These are phyloP conservation scores for Euwallacea fornicatus DNA, from an alignment of 1,140 invertebrate species.

Conservation along the genomic window DNA sequence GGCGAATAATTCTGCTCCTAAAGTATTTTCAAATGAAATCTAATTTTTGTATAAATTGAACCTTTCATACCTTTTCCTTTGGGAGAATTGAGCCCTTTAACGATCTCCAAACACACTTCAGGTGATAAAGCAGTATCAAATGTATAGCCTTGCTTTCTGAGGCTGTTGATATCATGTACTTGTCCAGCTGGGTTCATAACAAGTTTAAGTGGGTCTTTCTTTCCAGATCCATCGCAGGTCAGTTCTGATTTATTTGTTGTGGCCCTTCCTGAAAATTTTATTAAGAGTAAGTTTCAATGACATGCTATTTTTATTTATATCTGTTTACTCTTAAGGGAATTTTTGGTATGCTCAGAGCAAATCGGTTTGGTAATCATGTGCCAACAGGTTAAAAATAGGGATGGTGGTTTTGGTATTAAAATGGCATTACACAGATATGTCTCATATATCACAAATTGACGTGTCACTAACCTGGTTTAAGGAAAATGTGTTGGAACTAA, in stretches of 20 bases:
- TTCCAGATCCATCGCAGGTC: constrained; percentile 36
- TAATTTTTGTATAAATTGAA: background rate
- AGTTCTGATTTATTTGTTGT: constrained; percentile 35
- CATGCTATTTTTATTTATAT: too few species aligned
- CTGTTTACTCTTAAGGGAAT: too few species aligned
- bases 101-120: constrained; percentile 71
- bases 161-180: constrained; percentile 66
- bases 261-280: constrained; percentile 40
- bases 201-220: constrained; percentile 70
- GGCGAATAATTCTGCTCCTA: constrained; percentile 84
- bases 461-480: background rate
- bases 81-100: constrained; percentile 75
- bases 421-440: background rate
- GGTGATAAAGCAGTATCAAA: constrained; percentile 68
- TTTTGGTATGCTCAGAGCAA: too few species aligned
- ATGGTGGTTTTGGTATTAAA: too few species aligned
- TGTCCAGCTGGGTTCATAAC: constrained; percentile 79
- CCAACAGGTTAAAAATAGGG: too few species aligned
- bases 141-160: constrained; percentile 62
- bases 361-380: too few species aligned
- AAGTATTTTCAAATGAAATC: constrained; percentile 1
- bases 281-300: too few species aligned
- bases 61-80: constrained; percentile 68
- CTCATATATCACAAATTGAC: background rate
- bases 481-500: too few species aligned